phyloP scores from a whole-genome alignment of 1,140 invertebrate genomes.

The Bombus sylvicola region DNA sequence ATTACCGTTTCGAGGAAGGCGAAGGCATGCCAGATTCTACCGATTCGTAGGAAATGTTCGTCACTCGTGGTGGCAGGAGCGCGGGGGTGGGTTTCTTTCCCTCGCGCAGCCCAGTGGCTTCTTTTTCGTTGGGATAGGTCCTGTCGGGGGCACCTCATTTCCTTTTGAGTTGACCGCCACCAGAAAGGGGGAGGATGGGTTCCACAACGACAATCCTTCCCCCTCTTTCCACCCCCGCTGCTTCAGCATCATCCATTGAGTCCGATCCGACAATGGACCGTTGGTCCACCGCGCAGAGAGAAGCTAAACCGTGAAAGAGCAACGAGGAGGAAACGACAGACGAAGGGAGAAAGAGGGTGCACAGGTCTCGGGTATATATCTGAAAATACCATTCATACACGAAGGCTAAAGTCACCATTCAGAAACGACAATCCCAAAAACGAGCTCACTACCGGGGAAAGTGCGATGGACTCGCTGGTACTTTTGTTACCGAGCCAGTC shows the following conservation, averaged over 20 bases:
- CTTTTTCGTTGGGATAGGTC: slow-evolving; percentile 69
- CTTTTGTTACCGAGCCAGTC: slow-evolving; percentile 31
- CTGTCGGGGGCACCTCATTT: slow-evolving; percentile 68
- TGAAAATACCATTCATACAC: slow-evolving; percentile 63
- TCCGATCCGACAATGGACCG: slow-evolving; percentile 65
- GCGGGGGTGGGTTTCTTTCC: slow-evolving; percentile 51
- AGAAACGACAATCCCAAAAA: slow-evolving; percentile 59
- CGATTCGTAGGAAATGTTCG: slow-evolving; percentile 51
- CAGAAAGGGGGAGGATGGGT: slow-evolving; percentile 44
- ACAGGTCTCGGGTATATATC: slow-evolving; percentile 45
- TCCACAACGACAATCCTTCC: slow-evolving; percentile 58
- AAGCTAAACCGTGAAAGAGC: slow-evolving; percentile 45
- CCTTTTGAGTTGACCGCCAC: slow-evolving; percentile 61
- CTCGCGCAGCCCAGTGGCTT: slow-evolving; percentile 58
- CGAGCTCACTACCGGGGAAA: slow-evolving; percentile 40
- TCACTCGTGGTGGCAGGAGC: slow-evolving; percentile 27
- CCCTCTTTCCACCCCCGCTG: slow-evolving; percentile 24
- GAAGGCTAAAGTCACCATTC: slow-evolving; percentile 62
- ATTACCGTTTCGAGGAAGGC: slow-evolving; percentile 16
- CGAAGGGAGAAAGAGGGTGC: neutral
- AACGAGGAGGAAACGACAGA: neutral
- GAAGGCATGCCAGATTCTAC: slow-evolving; percentile 6
- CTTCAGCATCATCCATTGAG: slow-evolving; percentile 60
- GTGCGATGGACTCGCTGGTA: slow-evolving; percentile 41
- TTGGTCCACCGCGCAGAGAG: slow-evolving; percentile 56